Conservation (phyloP, 2,113 vertebrate species). For the Tor tambroides region DNA sequence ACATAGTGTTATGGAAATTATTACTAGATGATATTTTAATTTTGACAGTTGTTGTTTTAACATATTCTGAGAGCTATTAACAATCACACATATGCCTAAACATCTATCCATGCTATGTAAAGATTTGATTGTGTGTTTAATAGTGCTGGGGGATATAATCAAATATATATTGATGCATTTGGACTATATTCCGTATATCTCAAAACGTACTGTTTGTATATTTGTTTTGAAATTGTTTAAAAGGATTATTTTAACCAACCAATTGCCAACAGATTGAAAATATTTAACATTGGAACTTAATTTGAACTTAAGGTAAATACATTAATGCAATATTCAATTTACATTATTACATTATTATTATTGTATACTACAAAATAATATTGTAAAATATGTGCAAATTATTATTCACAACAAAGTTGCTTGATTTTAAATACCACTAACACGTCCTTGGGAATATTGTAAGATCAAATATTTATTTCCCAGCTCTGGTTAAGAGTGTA, state of each 20-base stretch:
- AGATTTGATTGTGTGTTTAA: not conserved
- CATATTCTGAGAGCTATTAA: not conserved
- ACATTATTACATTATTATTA: no score
- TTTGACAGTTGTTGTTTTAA: not conserved
- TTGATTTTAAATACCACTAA: not conserved
- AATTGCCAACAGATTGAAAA: no score
- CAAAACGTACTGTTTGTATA: not conserved
- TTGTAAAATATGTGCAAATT: not conserved
- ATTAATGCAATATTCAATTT: not conserved
- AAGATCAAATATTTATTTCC: no score
- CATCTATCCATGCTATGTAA: not conserved
- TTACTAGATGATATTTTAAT: not conserved
- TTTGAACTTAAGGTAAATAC: not conserved
- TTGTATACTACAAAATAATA: not conserved
- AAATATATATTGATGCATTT: not conserved
- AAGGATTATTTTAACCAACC: no score
- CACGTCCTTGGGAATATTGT: no score
- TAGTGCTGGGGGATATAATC: not conserved
- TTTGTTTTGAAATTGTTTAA: not conserved
- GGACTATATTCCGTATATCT: not conserved
- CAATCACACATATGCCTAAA: not conserved
- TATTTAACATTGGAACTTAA: not conserved
- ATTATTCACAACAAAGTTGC: not conserved
- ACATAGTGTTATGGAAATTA: not conserved
- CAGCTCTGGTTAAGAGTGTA: not conserved